phyloP scores from a whole-genome alignment of 2,888 invertebrate genomes.

The Melieria picta region DNA sequence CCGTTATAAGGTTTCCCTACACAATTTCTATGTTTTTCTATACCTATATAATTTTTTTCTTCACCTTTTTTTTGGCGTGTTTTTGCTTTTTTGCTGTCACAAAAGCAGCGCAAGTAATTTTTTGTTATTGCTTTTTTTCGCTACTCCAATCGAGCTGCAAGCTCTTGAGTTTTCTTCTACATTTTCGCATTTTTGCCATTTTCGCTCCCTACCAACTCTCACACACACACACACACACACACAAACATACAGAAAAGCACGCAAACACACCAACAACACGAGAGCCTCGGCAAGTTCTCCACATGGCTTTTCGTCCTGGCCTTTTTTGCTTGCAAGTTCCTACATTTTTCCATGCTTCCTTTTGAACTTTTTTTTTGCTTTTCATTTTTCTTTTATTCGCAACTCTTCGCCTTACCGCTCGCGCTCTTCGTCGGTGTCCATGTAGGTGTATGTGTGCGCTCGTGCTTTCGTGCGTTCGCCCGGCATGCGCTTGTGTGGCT shows the following conservation, averaged over 20 bases:
- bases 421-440: not conserved
- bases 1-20: conserved; percentile 10
- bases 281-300: too few relatives aligned
- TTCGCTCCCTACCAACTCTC: conserved; percentile 25
- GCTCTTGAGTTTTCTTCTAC: conserved; percentile 27
- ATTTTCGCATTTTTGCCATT: conserved; percentile 27
- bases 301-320: too few relatives aligned
- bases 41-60: not conserved
- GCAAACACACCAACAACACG: too few relatives aligned
- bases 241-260: not conserved
- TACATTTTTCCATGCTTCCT: not conserved
- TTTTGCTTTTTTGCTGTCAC: not conserved
- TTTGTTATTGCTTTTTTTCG: conserved; percentile 25
- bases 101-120: not conserved
- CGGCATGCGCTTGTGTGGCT: conserved; percentile 4
- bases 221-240: conserved; percentile 1
- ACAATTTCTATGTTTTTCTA: conserved; percentile 12
- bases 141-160: conserved; percentile 12
- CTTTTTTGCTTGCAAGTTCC: too few relatives aligned
- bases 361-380: conserved; percentile 35
- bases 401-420: not conserved
- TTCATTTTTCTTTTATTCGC: not conserved
- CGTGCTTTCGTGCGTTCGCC: too few relatives aligned
- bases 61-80: conserved; percentile 27
- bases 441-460: too few relatives aligned